Evolutionary conservation across 2,797 vertebrate species (phyloP).

Genomic region (Octomys mimax): DNA sequence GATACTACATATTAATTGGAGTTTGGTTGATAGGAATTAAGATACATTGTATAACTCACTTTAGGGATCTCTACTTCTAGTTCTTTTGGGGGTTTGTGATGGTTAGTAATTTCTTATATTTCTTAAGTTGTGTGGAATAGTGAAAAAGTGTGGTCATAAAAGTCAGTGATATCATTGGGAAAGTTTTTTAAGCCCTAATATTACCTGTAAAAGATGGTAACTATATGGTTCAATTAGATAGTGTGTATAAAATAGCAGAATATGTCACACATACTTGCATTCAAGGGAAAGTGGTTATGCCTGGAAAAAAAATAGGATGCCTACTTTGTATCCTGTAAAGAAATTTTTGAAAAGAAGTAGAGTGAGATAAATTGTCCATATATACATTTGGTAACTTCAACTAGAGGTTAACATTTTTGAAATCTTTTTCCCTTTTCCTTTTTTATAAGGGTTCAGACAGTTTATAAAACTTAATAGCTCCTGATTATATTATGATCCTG

Average conservation of each 20-base stretch:
- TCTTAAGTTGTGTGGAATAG: not conserved
- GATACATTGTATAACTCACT: not conserved
- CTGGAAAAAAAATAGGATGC: not conserved
- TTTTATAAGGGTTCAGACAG: not conserved
- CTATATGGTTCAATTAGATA: not conserved
- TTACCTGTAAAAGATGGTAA: slow-evolving; percentile 20
- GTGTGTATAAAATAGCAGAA: not conserved
- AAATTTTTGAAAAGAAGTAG: not conserved
- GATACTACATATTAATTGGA: not conserved
- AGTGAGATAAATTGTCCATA: not conserved
- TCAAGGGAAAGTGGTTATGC: not conserved
- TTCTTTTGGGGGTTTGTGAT: not conserved
- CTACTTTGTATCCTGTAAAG: not conserved
- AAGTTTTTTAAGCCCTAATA: not conserved
- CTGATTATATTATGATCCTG: not conserved
- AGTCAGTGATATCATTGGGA: not conserved
- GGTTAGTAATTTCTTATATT: not conserved
- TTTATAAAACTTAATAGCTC: not conserved
- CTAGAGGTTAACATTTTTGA: not conserved
- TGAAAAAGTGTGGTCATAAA: not conserved
- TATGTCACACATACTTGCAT: not conserved
- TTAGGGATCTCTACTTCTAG: not conserved
- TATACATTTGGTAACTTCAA: not conserved
- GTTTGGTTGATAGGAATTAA: not conserved
- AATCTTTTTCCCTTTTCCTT: not conserved